A percentile compares a stretch with the other conserved stretches of the same genome.
These are phyloP conservation scores for Axinella damicornis DNA, from an alignment of 37 sponge, comb jelly and placozoan genomes.

Conservation along the genomic window DNA sequence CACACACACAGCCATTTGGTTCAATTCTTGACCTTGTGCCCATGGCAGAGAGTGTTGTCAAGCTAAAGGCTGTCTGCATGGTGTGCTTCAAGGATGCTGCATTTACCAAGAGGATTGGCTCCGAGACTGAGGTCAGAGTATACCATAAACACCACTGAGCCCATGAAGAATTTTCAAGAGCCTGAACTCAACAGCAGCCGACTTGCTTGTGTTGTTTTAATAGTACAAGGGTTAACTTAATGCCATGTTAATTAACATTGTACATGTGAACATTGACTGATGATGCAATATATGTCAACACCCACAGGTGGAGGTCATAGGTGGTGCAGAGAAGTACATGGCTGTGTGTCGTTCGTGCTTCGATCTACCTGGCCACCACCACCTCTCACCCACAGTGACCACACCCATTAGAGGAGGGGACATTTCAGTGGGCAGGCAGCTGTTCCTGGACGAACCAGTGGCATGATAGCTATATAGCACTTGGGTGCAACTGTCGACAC, in stretches of 20 bases:
- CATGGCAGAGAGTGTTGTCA: slow-evolving; percentile 90
- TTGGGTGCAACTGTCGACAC: no score
- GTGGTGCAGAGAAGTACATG: slow-evolving; percentile 97
- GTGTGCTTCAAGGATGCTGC: slow-evolving; percentile 92
- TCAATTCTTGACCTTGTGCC: slow-evolving; percentile 84
- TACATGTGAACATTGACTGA: no score
- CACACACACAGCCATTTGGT: slow-evolving; percentile 82
- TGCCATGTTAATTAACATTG: neutral
- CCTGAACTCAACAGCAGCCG: no score
- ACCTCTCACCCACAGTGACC: neutral
- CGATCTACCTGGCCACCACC: slow-evolving; percentile 20
- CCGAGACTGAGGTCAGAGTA: slow-evolving; percentile 72
- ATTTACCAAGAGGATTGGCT: slow-evolving; percentile 88
- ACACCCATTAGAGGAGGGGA: slow-evolving; percentile 50
- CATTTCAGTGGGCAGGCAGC: slow-evolving; percentile 34
- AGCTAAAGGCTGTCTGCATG: slow-evolving; percentile 96
- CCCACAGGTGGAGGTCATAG: slow-evolving; percentile 88
- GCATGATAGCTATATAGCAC: no score
- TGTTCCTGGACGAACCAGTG: slow-evolving; percentile 14
- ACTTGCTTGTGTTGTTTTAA: no score
- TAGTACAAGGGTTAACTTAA: no score
- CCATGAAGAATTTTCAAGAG: no score
- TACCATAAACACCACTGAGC: no score
- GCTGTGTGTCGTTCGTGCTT: slow-evolving; percentile 93
- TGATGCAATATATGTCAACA: no score